Conservation (phyloP, 2,797 vertebrate species). For the Characodon lateralis region DNA sequence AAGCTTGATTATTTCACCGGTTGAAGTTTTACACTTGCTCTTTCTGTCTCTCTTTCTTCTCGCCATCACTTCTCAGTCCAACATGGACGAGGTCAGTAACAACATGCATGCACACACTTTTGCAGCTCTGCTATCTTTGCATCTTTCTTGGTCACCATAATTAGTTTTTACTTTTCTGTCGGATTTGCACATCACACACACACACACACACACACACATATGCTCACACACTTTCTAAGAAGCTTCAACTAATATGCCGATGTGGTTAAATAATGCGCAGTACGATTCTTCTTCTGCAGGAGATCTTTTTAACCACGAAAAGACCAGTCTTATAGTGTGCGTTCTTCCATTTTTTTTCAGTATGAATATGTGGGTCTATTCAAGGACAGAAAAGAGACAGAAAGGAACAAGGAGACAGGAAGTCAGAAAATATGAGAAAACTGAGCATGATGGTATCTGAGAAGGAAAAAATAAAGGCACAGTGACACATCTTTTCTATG, state of each 20-base stretch:
- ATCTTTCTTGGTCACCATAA: constrained; percentile 76
- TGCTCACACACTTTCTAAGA: constrained; percentile 3
- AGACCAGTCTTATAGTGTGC: constrained; percentile 25
- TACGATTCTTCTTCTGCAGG: constrained; percentile 50
- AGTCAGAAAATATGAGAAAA: constrained; percentile 16
- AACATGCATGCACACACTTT: constrained; percentile 68
- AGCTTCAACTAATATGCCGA: constrained; percentile 26
- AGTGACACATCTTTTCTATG: constrained; percentile 58
- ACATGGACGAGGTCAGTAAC: constrained; percentile 69
- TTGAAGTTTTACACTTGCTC: constrained; percentile 63
- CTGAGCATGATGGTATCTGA: constrained; percentile 38
- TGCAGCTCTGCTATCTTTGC: constrained; percentile 73
- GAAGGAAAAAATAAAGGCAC: constrained; percentile 43
- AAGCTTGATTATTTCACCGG: constrained; percentile 70
- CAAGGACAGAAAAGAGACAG: constrained; percentile 33
- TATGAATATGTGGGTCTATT: constrained; percentile 21
- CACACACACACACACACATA: constrained; percentile 6
- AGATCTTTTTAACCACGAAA: constrained; percentile 37
- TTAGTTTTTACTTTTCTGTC: constrained; percentile 74
- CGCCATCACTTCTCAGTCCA: constrained; percentile 41
- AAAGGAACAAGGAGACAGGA: constrained; percentile 13
- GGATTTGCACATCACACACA: constrained; percentile 47
- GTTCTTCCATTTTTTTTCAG: constrained; percentile 27
- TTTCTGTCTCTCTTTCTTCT: constrained; percentile 43
- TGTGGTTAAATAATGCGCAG: constrained; percentile 53